These are phyloP conservation scores for Chelonus insularis DNA, from an alignment of 1,140 invertebrate genomes.

Conservation along the genomic window DNA sequence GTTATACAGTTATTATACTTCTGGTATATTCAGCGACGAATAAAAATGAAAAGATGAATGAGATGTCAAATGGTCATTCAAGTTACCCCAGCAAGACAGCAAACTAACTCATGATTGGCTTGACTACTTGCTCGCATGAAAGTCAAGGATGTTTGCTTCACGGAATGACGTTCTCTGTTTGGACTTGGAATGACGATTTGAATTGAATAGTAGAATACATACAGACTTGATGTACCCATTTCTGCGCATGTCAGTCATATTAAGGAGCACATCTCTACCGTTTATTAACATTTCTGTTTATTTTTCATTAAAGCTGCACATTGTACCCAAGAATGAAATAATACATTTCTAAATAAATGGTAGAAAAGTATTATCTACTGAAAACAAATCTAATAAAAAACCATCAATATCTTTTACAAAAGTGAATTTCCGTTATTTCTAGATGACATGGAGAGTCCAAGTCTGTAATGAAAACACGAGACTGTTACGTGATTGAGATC, in stretches of 20 bases:
- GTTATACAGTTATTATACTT: neutral
- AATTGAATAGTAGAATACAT: constrained; percentile 46
- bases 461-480: too few relatives aligned
- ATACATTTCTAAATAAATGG: too few relatives aligned
- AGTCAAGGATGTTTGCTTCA: constrained; percentile 49
- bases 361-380: too few relatives aligned
- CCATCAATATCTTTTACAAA: too few relatives aligned
- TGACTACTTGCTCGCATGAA: constrained; percentile 38
- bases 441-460: too few relatives aligned
- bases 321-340: too few relatives aligned
- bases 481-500: too few relatives aligned
- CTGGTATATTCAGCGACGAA: neutral
- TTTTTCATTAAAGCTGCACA: too few relatives aligned
- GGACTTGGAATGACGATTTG: constrained; percentile 56
- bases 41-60: constrained; percentile 41
- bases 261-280: neutral
- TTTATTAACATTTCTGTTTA: neutral
- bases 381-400: constrained; percentile 42
- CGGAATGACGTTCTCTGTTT: constrained; percentile 52
- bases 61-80: constrained; percentile 58
- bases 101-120: constrained; percentile 25
- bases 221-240: neutral
- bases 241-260: neutral
- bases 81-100: constrained; percentile 39
- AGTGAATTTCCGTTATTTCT: too few relatives aligned